Base-by-base conservation (phyloP, 2,797 vertebrate genomes). In the Peromyscus nudipes region DNA sequence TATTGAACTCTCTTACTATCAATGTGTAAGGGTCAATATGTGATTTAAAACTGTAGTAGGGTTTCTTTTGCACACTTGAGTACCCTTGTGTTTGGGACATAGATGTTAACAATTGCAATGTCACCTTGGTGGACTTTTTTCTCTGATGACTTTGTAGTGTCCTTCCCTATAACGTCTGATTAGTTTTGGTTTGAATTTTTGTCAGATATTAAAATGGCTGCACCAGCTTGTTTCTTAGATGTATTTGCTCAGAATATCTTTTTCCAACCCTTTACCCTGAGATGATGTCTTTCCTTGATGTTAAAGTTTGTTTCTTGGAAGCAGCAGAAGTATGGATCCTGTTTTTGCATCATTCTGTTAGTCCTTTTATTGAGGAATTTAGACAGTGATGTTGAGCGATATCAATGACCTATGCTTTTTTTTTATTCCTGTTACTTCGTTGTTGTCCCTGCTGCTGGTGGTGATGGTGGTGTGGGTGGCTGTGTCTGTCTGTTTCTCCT, bases 361-460 rank as follows among this genome's bases (percentile, higher is more conserved):
- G 37, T 25, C 37, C 21, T 75, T 37, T 75, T 40, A 37, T 73
- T 40, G 71, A 2, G 21, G 37, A 75, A 40, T 40, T 75, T 10
- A 75, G 37, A 25, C 71, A 75, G 23, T 75, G 21, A 75, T 75
- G 40, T 40, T 40, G 21, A 43, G 71, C 10, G 1, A 40, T 43
- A 75, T 40, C 37, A 83, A 29, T 64, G 25, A 19, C 37, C 49
- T 55, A 34, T 80, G 19, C n/a, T n/a, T 57, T 80, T 19, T n/a
- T 57, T 80, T 21, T 23, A n/a, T 57, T 55, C 31, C 4, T 80
- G 5, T n/a, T 34, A 52, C n/a, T 55, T 80, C n/a, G 31, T 23
- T 80, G 31, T 3, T 55, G 19, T 1, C n/a, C 31, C 0, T 52
- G 17, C 0, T 80, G 34, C 1, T 80, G 5, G 1, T 23, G 49